Evolutionary conservation across 2,888 invertebrate genomes (phyloP).

Genomic region (Eilema caniola): DNA sequence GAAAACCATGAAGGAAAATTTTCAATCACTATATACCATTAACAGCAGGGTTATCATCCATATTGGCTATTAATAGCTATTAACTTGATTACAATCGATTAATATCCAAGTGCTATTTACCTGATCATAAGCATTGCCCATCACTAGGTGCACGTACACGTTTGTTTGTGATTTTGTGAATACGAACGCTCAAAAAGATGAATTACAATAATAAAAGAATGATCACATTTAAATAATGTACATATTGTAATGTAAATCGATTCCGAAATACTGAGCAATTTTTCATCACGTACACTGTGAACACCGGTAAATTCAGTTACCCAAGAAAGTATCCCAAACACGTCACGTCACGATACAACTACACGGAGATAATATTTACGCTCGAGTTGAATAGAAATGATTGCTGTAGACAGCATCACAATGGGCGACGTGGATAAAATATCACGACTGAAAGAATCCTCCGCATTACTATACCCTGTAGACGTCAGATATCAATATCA

Average conservation of each 20-base stretch:
- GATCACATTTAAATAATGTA: background rate
- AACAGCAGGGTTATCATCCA: too few relatives aligned
- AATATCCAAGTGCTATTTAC: too few relatives aligned
- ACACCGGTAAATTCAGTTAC: background rate
- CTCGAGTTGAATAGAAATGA: constrained; percentile 13
- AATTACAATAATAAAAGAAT: too few relatives aligned
- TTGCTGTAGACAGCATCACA: constrained; percentile 13
- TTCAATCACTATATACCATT: too few relatives aligned
- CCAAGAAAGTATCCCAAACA: background rate
- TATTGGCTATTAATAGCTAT: too few relatives aligned
- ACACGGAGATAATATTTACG: constrained; percentile 11
- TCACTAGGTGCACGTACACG: too few relatives aligned
- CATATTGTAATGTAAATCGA: background rate
- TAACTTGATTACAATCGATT: too few relatives aligned
- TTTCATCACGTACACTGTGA: background rate
- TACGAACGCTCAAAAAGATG: too few relatives aligned
- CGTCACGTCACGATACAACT: background rate
- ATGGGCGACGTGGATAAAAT: constrained; percentile 25
- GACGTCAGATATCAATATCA: background rate
- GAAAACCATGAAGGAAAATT: too few relatives aligned
- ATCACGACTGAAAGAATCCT: constrained; percentile 28
- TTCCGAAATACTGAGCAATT: background rate
- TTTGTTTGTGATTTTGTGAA: too few relatives aligned
- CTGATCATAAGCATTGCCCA: too few relatives aligned
- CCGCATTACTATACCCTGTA: background rate